These are phyloP conservation scores for Actinernus sp. DNA, from an alignment of 92 coral and sea anemone species.

Conservation along the genomic window DNA sequence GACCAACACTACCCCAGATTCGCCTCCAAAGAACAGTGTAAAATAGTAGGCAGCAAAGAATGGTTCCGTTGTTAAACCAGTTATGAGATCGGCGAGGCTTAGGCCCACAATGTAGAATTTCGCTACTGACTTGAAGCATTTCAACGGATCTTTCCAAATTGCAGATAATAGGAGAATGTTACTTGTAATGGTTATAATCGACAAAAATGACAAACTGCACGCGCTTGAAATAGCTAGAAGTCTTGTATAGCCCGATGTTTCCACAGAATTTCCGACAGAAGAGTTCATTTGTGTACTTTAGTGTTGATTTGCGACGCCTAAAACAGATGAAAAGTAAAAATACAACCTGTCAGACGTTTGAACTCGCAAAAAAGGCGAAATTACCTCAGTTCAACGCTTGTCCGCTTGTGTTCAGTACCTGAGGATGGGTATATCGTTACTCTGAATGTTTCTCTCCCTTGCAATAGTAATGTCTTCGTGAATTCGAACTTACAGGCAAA, in stretches of 20 bases:
- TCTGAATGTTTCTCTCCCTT: too few relatives aligned
- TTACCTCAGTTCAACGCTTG: too few relatives aligned
- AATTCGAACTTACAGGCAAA: too few relatives aligned
- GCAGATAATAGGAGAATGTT: conserved; percentile 79
- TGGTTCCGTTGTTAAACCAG: conserved; percentile 78
- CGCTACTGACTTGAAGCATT: conserved; percentile 73
- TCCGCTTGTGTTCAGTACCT: too few relatives aligned
- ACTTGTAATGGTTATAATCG: conserved; percentile 68
- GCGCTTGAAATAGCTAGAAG: conserved; percentile 59
- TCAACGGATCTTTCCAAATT: conserved; percentile 83
- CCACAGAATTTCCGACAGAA: not conserved
- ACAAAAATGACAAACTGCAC: conserved; percentile 53
- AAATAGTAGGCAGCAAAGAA: conserved; percentile 68
- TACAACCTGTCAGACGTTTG: too few relatives aligned
- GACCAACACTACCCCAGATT: conserved; percentile 1
- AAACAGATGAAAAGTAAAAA: too few relatives aligned
- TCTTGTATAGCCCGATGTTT: conserved; percentile 4
- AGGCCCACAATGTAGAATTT: conserved; percentile 73
- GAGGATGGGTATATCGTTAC: too few relatives aligned
- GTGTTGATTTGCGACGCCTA: too few relatives aligned
- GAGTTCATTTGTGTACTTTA: too few relatives aligned
- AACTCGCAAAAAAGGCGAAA: too few relatives aligned
- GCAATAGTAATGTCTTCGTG: too few relatives aligned
- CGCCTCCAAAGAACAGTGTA: conserved; percentile 20
- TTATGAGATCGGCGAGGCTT: conserved; percentile 76